These are phyloP conservation scores for Triops longicaudatus DNA, from an alignment of 1,140 invertebrate species.

Conservation along the genomic window DNA sequence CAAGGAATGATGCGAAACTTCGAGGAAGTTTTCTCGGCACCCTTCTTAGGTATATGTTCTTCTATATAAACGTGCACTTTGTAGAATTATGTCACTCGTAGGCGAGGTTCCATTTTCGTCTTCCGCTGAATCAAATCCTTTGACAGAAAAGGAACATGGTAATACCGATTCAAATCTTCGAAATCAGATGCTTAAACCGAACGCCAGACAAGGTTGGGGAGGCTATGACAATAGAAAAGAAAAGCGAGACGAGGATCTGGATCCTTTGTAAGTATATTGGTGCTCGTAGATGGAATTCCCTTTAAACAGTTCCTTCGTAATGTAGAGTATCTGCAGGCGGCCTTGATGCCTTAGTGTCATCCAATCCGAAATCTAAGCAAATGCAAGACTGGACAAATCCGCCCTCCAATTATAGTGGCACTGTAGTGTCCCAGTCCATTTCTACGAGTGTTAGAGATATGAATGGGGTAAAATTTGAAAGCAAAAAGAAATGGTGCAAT, in stretches of 20 bases:
- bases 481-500: not conserved
- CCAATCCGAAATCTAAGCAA: not conserved
- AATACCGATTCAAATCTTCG: not conserved
- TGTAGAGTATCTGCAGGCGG: not conserved
- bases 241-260: not conserved
- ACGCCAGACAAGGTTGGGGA: not conserved
- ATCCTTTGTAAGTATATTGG: not conserved
- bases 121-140: not conserved
- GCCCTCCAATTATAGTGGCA: not conserved
- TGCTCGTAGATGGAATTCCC: not conserved
- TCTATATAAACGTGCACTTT: too few species aligned
- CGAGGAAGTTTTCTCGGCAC: not conserved
- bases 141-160: not conserved
- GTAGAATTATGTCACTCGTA: not conserved
- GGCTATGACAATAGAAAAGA: not conserved
- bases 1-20: not conserved
- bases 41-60: not conserved
- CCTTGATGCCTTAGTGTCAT: not conserved
- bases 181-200: not conserved
- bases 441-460: not conserved
- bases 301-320: not conserved
- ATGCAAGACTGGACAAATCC: not conserved
- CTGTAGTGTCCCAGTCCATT: not conserved
- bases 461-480: not conserved
- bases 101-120: not conserved